A percentile compares a stretch with the other conserved stretches of the same genome.
Evolutionary conservation across 2,113 vertebrate genomes (phyloP).

Genomic region (Xiphias gladius): DNA sequence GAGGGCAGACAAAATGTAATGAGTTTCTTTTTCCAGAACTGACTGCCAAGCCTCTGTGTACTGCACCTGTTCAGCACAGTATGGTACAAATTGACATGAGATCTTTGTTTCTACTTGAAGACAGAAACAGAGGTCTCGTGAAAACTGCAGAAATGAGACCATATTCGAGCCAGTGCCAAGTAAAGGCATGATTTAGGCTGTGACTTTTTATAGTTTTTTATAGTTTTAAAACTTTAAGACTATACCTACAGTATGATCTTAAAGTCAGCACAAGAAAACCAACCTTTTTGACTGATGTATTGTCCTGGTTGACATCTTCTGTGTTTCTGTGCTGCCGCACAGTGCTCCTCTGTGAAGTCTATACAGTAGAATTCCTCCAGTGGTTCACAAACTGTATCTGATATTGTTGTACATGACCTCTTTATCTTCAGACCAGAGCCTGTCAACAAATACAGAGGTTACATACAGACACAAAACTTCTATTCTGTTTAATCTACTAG

Average conservation of each 20-base stretch:
- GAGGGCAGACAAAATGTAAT: no score
- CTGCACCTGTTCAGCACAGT: no score
- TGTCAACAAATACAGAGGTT: rapidly evolving
- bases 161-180: no score
- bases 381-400: constrained; percentile 45
- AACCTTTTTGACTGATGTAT: constrained; percentile 42
- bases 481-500: background rate
- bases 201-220: no score
- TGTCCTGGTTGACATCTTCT: constrained; percentile 38
- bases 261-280: background rate
- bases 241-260: background rate
- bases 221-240: no score
- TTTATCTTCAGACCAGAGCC: constrained; percentile 5
- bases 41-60: no score
- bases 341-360: rapidly evolving
- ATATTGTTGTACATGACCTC: background rate
- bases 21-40: no score
- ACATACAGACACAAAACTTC: background rate
- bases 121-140: no score
- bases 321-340: constrained; percentile 35
- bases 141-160: no score
- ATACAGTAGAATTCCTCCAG: constrained; percentile 48
- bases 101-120: no score
- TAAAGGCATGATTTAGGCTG: no score
- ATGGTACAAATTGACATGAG: no score